Evolutionary conservation across 1,140 invertebrate genomes (phyloP), one percentile per base, ranked within the genome.

Genomic region (Neodiprion fabricii): DNA sequence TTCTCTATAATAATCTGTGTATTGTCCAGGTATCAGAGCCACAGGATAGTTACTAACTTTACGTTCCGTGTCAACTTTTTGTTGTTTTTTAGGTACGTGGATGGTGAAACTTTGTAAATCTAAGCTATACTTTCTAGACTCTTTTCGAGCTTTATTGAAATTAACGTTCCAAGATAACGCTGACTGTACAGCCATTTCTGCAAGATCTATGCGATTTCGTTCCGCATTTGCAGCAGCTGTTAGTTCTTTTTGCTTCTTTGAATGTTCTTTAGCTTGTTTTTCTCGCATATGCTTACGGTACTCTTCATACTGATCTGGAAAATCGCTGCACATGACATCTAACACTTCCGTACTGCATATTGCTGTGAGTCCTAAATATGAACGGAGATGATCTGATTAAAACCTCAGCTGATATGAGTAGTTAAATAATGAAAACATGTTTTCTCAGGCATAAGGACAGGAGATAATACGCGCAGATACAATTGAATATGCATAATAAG

Each of bases 281-380:
- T 96, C 94, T 10, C 96, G 90, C 82, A 97, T 92, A 80, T 96
- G 92, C 79, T 93, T 92, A 48, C 95, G 91, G 86, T 97, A 97
- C 81, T 98, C 97, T 89, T 97, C 95, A 85, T 97, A 99, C 84
- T 98, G 98, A 69, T 95, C 94, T 28, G 96, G 96, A 88, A 98
- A 99, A 87, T 99, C 97, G 70, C 94, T 93, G 77, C 94, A 94
- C 96, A 99, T 98, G 49, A 99, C 94, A 82, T 99, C 97, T 77
- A 98, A 87, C 28, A 99, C 96, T 86, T 99, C 97, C 48, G 95
- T 94, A 79, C 95, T 96, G 78, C 93, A 93, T 7, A 99, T 91
- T 7, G 97, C 97, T 14, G 97, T 98, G 74, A 99, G 90, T 81
- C 97, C 96, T 92, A 67, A 14, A 75, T 75, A 53, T 74, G 73